phyloP scores from a whole-genome alignment of 1,140 invertebrate genomes.

The Hylyphantes graminicola region DNA sequence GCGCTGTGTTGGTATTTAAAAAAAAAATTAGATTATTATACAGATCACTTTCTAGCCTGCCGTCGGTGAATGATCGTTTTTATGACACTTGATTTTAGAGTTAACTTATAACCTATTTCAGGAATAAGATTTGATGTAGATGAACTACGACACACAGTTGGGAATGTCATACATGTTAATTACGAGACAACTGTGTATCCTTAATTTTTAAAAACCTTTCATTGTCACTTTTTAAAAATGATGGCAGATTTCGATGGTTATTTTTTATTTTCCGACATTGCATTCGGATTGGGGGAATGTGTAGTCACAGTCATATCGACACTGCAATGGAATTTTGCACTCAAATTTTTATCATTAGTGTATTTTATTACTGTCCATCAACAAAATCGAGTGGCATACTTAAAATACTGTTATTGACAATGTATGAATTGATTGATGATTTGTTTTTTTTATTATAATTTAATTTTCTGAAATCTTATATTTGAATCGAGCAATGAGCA shows the following conservation, averaged over 20 bases:
- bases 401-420: too few species aligned
- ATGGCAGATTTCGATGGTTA: constrained; percentile 3
- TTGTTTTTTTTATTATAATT: constrained; percentile 11
- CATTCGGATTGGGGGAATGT: too few species aligned
- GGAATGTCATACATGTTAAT: constrained; percentile 23
- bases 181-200: constrained; percentile 31
- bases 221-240: constrained; percentile 17
- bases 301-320: too few species aligned
- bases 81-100: constrained; percentile 54
- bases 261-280: constrained; percentile 13
- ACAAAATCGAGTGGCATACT: too few species aligned
- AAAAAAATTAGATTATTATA: constrained; percentile 21
- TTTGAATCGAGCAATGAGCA: background rate
- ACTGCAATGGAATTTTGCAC: too few species aligned
- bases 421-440: background rate
- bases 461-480: constrained; percentile 15
- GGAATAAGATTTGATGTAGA: constrained; percentile 29
- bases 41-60: constrained; percentile 46
- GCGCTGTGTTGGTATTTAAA: constrained; percentile 48
- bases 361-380: too few species aligned
- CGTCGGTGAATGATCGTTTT: constrained; percentile 41
- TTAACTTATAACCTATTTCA: constrained; percentile 46
- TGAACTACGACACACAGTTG: constrained; percentile 31
- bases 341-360: too few species aligned
- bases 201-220: constrained; percentile 31